Evolutionary conservation across 2,888 invertebrate species (phyloP), one percentile per base, ranked within the genome.

Genomic region (Rhamphomyia laevipes): DNA sequence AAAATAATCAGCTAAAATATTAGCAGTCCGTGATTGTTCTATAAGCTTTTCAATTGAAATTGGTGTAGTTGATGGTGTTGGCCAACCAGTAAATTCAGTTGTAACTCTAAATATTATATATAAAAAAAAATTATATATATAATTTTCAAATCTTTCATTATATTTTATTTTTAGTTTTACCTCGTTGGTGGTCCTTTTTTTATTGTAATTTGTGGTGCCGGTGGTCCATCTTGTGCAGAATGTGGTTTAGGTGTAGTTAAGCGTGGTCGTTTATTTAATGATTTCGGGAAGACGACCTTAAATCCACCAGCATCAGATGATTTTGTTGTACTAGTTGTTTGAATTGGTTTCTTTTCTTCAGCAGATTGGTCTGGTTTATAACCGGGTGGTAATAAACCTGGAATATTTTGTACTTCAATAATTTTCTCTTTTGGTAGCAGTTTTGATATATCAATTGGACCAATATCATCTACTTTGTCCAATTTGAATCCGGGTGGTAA

Each of bases 41-140:
- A 89, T 63, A 9, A 86, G 73, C 63, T 86, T 86, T 62, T 89
- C 88, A 50, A 88, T 84, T 0, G 88, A 87, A 57, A 89, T 81
- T 1, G 89, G 88, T 1, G 89, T 89, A 0, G 90, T 89, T 2
- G 90, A 86, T 7, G 87, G 83, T 1, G 88, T 86, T 12, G 90
- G 89, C 91, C 91, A 91, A 15, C 91, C 91, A 13, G 89, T 90
- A 60, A 91, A 91, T 67, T 88, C 89, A 16, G 90, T 91, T 10
- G 88, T 86, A 18, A 83, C 84, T 69, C 86, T 86, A 61, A 49
- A 50, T 13, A 11, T 12, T 11, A 12, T 38, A 71, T 63, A 53
- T 30, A 45, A 48, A n/a, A 45, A 43, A 43, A 38, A 12, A 43
- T n/a, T 43, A 46, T 45, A 11, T 21, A 41, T 42, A 9, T 38